Evolutionary conservation across 1,140 invertebrate species (phyloP), one percentile per base, ranked within the genome.

Genomic region (Anoplophora glabripennis): DNA sequence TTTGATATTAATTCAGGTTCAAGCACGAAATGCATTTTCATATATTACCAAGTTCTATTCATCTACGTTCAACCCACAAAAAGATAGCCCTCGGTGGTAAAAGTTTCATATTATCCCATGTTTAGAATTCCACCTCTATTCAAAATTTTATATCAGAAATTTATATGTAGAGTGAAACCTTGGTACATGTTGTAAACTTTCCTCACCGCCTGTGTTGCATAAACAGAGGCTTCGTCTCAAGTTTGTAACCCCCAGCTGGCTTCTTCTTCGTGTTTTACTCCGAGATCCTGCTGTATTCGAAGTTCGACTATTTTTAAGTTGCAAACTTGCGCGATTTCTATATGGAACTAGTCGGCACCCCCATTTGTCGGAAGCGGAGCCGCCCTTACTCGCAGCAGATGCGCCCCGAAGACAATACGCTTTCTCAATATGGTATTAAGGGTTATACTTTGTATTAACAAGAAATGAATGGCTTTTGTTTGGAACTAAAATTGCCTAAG

Each of bases 101-200:
- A 61, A 61, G 57, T 63, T 60, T 56, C 53, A 55, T 59, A 59
- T 56, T 57, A 53, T 59, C 48, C 56, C 56, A 52, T 59, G 53
- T 64, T 65, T 47, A 61, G 55, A 65, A 65, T 60, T 61, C 46
- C 59, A 57, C 59, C 57, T 52, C 59, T 62, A 67, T 69, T 69
- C 63, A 67, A 63, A 65, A 69, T 69, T 67, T 65, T 67, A 67
- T 69, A 69, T 59, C 65, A 67, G 67, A 67, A n/a, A 67, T 69
- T 69, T 69, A 69, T 69, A 67, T 66, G 65, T 64, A 65, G 62
- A 66, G 59, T 64, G 59, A 63, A 58, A 60, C 64, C 64, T 54
- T 63, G 53, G 58, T 69, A 70, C 68, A 70, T 57, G 66, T 63
- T 70, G 68, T 68, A 70, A 70, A 70, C 66, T 70, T 70, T 70